A percentile compares a stretch with the other conserved stretches of the same genome.
Conservation (phyloP, 2,113 vertebrate genomes). For the Pantherophis guttatus region DNA sequence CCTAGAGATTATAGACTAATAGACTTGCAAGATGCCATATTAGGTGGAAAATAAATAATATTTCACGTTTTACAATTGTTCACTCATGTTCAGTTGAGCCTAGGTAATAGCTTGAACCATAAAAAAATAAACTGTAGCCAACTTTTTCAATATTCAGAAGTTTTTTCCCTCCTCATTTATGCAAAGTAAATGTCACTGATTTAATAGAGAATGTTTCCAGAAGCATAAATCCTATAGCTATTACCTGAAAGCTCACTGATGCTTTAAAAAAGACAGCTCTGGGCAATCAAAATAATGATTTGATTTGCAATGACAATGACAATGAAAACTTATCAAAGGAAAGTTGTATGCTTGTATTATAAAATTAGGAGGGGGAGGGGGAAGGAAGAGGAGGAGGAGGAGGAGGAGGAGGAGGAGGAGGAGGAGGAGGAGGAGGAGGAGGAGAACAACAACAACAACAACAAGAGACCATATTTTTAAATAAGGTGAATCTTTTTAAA, state of each 20-base stretch:
- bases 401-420: no score
- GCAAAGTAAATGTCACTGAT: background rate
- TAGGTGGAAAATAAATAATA: background rate
- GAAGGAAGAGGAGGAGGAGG: no score
- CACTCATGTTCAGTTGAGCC: background rate
- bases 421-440: background rate
- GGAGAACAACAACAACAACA: no score
- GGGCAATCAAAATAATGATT: background rate
- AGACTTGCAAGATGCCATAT: background rate
- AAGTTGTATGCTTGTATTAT: background rate
- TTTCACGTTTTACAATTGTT: background rate
- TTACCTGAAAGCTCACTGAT: background rate
- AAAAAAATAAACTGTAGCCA: background rate
- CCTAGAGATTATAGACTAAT: background rate
- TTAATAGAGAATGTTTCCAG: background rate
- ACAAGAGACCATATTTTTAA: background rate
- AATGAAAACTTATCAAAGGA: background rate
- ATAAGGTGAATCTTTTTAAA: background rate
- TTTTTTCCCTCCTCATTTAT: background rate
- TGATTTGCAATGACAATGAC: background rate
- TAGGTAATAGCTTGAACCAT: background rate
- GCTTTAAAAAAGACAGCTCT: background rate
- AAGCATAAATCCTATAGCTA: background rate
- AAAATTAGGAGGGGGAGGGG: background rate
- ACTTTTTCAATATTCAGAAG: background rate